These are phyloP conservation scores for Myotis yumanensis DNA, from an alignment of 2,113 vertebrate genomes.

Conservation along the genomic window DNA sequence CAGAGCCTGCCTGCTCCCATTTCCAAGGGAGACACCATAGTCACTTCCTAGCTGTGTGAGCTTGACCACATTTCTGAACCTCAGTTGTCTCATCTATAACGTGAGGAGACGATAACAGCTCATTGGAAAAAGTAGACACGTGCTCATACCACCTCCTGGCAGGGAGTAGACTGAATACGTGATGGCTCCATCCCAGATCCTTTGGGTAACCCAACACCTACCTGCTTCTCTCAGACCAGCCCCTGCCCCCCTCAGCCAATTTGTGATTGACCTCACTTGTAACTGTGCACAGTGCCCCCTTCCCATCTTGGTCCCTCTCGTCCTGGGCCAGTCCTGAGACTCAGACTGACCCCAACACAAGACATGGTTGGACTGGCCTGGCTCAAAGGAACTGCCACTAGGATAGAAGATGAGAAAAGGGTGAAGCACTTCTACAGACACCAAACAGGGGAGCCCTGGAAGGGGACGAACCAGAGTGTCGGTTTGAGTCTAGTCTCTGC, in stretches of 20 bases:
- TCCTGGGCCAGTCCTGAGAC: neutral
- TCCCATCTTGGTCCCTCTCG: neutral
- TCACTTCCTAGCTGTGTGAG: neutral
- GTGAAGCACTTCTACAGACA: neutral
- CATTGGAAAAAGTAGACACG: neutral
- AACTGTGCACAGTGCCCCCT: fast-evolving
- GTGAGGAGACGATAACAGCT: neutral
- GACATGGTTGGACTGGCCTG: neutral
- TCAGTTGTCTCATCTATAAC: neutral
- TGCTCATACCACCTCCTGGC: neutral
- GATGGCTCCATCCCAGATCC: neutral
- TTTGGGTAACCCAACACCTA: fast-evolving
- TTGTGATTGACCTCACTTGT: neutral
- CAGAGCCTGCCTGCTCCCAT: neutral
- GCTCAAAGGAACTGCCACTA: neutral
- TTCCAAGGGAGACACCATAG: neutral
- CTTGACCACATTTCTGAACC: neutral
- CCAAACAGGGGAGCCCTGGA: fast-evolving
- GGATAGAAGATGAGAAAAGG: neutral
- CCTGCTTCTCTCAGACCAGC: neutral
- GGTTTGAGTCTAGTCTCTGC: neutral
- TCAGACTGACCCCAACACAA: fast-evolving
- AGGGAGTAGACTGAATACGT: fast-evolving
- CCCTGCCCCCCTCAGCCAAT: fast-evolving
- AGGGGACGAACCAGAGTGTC: too few species aligned